Evolutionary conservation across 2,113 vertebrate genomes (phyloP).

Genomic region (Camelus dromedarius): DNA sequence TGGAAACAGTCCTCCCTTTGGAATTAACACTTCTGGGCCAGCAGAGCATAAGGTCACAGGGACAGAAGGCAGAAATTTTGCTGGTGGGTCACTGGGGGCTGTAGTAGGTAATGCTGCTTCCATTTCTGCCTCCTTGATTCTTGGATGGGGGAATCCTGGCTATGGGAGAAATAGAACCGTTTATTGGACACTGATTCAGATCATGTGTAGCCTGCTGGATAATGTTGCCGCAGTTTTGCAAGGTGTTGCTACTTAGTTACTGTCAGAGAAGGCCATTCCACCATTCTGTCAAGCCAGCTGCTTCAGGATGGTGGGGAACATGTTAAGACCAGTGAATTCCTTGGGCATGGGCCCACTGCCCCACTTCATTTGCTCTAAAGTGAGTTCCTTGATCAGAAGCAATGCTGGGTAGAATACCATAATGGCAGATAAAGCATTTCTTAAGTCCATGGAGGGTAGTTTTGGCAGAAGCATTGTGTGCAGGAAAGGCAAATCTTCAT

Average conservation of each 20-base stretch:
- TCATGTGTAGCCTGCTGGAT: neutral
- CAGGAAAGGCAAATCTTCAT: neutral
- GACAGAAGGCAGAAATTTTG: neutral
- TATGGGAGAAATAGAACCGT: neutral
- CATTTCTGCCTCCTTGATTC: neutral
- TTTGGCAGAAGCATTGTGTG: neutral
- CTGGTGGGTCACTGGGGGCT: neutral
- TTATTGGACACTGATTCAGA: neutral
- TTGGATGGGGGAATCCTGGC: neutral
- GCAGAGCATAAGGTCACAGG: neutral
- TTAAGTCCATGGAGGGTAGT: neutral
- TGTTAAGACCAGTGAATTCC: neutral
- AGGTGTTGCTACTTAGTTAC: neutral
- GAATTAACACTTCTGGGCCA: neutral
- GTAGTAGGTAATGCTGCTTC: neutral
- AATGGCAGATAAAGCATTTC: neutral
- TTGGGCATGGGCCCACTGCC: neutral
- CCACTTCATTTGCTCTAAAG: neutral
- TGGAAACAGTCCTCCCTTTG: constrained; percentile 33
- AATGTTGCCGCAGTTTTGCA: neutral
- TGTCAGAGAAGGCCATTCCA: neutral
- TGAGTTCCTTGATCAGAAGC: neutral
- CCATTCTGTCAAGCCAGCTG: neutral
- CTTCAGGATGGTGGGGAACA: neutral
- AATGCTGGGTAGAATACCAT: neutral